These are phyloP conservation scores for Melanotaenia trifasciata DNA, from an alignment of 2,797 vertebrate genomes.

Conservation along the genomic window DNA sequence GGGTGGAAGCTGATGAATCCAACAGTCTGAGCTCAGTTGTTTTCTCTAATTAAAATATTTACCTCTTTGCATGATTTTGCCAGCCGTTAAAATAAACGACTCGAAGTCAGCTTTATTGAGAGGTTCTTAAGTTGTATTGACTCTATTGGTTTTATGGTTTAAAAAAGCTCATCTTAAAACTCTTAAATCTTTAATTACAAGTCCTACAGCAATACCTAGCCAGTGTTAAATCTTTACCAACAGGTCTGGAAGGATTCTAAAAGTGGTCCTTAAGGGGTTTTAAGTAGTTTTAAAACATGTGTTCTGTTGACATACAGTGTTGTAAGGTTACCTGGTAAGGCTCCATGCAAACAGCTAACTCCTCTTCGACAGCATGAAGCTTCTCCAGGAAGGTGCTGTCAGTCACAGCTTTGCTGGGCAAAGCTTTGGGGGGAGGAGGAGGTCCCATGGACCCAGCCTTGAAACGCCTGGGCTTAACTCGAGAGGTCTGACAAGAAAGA, in stretches of 20 bases:
- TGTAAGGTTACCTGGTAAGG: conserved; percentile 86
- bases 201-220: background rate
- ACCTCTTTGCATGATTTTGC: background rate
- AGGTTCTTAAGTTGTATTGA: background rate
- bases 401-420: conserved; percentile 70
- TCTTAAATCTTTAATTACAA: background rate
- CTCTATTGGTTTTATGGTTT: background rate
- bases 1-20: background rate
- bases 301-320: no score
- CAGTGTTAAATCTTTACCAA: background rate
- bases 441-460: conserved; percentile 68
- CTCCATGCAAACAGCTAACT: conserved; percentile 88
- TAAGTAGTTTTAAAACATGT: background rate
- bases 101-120: background rate
- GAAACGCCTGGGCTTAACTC: conserved; percentile 22
- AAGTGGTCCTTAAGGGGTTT: background rate
- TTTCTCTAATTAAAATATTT: background rate
- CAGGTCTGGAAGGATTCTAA: background rate
- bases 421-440: conserved; percentile 68
- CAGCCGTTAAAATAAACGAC: background rate
- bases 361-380: conserved; percentile 91
- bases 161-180: background rate
- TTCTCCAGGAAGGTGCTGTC: conserved; percentile 90
- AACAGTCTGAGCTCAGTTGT: background rate
- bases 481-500: conserved; percentile 10